Evolutionary conservation across 2,113 vertebrate species (phyloP).

Genomic region (Solea senegalensis): DNA sequence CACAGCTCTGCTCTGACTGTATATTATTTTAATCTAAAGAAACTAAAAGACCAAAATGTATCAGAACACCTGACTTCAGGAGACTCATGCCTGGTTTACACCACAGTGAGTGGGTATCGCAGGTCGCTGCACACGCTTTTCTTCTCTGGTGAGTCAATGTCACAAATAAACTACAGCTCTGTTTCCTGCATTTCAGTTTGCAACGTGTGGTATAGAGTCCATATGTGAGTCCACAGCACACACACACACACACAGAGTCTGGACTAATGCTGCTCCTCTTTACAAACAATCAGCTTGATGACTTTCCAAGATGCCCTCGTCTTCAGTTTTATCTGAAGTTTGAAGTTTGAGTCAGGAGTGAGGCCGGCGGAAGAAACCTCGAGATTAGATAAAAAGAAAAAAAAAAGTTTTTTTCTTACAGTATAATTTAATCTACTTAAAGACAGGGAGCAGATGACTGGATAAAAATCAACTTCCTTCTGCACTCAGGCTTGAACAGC

Average conservation of each 20-base stretch:
- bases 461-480: conserved; percentile 5
- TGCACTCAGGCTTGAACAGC: background rate
- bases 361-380: conserved; percentile 17
- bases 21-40: no score
- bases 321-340: conserved; percentile 70
- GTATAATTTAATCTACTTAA: conserved; percentile 60
- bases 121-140: no score
- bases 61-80: no score
- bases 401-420: conserved; percentile 17
- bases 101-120: no score
- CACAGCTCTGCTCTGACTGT: background rate
- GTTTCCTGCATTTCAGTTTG: no score
- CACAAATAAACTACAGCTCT: no score
- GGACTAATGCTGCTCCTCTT: conserved; percentile 43
- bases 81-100: no score
- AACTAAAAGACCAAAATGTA: no score
- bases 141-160: no score
- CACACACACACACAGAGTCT: conserved; percentile 50
- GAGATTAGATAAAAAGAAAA: conserved; percentile 71
- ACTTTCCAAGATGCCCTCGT: conserved; percentile 72
- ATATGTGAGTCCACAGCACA: background rate
- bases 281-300: conserved; percentile 79
- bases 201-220: no score
- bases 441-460: conserved; percentile 48
- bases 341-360: conserved; percentile 47